Conservation (phyloP, 2,797 vertebrate genomes). For the Galaxias olidus region DNA sequence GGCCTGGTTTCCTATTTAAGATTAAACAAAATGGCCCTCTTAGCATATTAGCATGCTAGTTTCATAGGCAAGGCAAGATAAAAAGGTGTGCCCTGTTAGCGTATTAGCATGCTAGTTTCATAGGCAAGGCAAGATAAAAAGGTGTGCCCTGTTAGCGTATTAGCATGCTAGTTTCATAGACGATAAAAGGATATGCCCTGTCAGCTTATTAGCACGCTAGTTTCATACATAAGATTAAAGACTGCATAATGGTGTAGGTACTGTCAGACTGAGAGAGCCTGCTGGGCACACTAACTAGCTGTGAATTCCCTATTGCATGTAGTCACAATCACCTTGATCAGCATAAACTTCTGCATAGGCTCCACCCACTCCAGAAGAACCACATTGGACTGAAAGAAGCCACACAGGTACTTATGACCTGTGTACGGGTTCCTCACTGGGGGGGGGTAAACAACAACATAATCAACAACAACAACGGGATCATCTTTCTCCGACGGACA, state of each 20-base stretch:
- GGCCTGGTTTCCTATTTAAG: too few species aligned
- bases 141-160: too few species aligned
- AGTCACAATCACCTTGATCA: conserved; percentile 81
- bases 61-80: background rate
- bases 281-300: too few species aligned
- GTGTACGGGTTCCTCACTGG: conserved; percentile 89
- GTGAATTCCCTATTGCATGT: too few species aligned
- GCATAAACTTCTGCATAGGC: conserved; percentile 92
- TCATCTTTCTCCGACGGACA: background rate
- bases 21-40: too few species aligned
- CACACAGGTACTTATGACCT: conserved; percentile 88
- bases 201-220: background rate
- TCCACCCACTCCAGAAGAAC: conserved; percentile 90
- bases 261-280: too few species aligned
- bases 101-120: background rate
- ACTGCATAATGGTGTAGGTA: too few species aligned
- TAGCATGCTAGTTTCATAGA: background rate
- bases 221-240: too few species aligned
- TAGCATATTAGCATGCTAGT: conserved; percentile 1
- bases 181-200: too few species aligned
- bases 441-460: conserved; percentile 3
- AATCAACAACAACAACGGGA: background rate
- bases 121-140: too few species aligned
- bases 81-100: background rate
- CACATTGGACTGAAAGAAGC: conserved; percentile 87